These are phyloP conservation scores for Herminia tarsipennalis DNA, from an alignment of 2,888 invertebrate genomes.

Conservation along the genomic window DNA sequence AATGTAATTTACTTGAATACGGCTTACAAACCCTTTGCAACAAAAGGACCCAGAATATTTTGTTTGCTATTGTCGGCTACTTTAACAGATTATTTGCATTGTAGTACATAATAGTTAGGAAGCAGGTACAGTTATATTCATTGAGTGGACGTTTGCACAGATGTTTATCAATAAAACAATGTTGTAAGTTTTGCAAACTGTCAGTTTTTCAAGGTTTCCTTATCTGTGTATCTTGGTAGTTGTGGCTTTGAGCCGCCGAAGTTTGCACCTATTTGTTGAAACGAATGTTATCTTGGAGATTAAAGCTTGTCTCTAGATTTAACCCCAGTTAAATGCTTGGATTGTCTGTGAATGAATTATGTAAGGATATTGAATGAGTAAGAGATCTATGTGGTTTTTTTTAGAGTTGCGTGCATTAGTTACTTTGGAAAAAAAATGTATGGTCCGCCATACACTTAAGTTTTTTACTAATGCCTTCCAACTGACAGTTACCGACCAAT, in stretches of 20 bases:
- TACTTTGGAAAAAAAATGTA: not conserved
- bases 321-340: constrained; percentile 28
- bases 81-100: constrained; percentile 79
- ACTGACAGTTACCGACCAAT: too few species aligned
- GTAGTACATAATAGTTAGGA: constrained; percentile 64
- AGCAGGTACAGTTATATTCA: constrained; percentile 80
- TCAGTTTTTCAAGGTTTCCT: constrained; percentile 46
- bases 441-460: too few species aligned
- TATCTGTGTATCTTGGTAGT: constrained; percentile 47
- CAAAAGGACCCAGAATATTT: constrained; percentile 62
- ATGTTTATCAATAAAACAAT: constrained; percentile 82
- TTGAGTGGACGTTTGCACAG: constrained; percentile 68
- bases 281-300: constrained; percentile 47
- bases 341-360: constrained; percentile 18
- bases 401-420: not conserved
- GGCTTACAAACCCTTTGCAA: constrained; percentile 51
- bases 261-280: constrained; percentile 55
- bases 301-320: constrained; percentile 30
- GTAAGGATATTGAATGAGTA: constrained; percentile 21
- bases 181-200: constrained; percentile 72
- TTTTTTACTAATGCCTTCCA: too few species aligned
- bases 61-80: constrained; percentile 82
- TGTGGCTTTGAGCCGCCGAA: constrained; percentile 60
- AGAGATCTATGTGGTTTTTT: constrained; percentile 3
- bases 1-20: constrained; percentile 73